Conservation (phyloP, 2,797 vertebrate species). For the Garrulus glandarius region DNA sequence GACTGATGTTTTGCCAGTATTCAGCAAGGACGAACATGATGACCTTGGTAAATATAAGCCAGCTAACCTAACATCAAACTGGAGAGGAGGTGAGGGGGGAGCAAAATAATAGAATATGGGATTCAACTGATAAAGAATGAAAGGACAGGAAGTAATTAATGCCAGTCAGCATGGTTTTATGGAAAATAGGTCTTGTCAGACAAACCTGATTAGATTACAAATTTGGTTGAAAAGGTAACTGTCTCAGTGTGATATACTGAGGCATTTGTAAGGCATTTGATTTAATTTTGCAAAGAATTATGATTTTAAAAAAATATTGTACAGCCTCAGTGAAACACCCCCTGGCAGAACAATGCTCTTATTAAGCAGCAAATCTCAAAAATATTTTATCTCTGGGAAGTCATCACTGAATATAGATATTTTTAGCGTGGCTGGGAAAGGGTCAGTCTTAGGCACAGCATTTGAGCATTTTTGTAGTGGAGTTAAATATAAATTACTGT, state of each 20-base stretch:
- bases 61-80: conserved; percentile 26
- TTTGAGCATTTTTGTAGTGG: background rate
- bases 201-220: conserved; percentile 58
- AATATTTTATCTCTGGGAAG: background rate
- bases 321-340: background rate
- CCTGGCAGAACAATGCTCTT: background rate
- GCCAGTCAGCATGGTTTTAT: conserved; percentile 58
- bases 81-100: background rate
- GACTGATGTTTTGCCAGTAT: conserved; percentile 4
- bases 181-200: conserved; percentile 56
- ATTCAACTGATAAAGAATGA: conserved; percentile 49
- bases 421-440: background rate
- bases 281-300: conserved; percentile 11
- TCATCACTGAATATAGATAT: background rate
- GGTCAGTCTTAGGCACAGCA: background rate
- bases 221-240: conserved; percentile 33
- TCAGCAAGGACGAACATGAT: conserved; percentile 12
- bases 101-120: conserved; percentile 26
- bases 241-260: background rate
- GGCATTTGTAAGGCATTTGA: conserved; percentile 1
- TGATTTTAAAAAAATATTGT: background rate
- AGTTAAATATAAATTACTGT: background rate
- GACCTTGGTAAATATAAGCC: conserved; percentile 54
- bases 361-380: background rate
- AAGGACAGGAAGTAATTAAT: conserved; percentile 64